Evolutionary conservation across 2,888 invertebrate species (phyloP).

Genomic region (Elysia crispata): DNA sequence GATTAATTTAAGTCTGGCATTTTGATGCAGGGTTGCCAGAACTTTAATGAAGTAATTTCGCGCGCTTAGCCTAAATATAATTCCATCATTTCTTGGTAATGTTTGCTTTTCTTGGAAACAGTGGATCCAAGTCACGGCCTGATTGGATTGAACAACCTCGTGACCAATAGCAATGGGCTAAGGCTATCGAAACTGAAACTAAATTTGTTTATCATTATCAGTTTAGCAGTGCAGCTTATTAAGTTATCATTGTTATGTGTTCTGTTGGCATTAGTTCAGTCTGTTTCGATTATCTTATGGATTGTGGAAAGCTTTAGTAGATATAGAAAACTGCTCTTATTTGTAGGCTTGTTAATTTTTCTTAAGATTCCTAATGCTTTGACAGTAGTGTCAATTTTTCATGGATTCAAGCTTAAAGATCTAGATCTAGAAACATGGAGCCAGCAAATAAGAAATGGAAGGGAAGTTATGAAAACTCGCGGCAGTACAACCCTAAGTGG

Average conservation of each 20-base stretch:
- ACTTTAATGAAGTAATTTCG: not conserved
- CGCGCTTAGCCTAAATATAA: slow-evolving; percentile 4
- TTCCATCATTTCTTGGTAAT: not conserved
- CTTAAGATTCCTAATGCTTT: not conserved
- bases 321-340: not conserved
- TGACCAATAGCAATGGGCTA: not conserved
- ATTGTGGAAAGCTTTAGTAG: not conserved
- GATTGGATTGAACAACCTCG: not conserved
- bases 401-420: not conserved
- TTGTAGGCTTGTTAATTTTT: too few relatives aligned
- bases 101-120: too few relatives aligned
- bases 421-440: slow-evolving; percentile 9
- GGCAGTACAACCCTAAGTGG: not conserved
- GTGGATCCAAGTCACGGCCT: slow-evolving; percentile 3
- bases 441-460: slow-evolving; percentile 10
- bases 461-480: not conserved
- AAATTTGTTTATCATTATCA: slow-evolving; percentile 1
- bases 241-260: not conserved
- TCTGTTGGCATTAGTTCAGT: not conserved
- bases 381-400: slow-evolving; percentile 4
- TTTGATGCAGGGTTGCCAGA: slow-evolving; percentile 9
- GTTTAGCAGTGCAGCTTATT: too few relatives aligned
- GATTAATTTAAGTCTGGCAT: not conserved
- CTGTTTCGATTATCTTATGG: not conserved
- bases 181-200: slow-evolving; percentile 1